Conservation (phyloP, 2,888 invertebrate genomes). For the Xanthorhoe spadicearia region DNA sequence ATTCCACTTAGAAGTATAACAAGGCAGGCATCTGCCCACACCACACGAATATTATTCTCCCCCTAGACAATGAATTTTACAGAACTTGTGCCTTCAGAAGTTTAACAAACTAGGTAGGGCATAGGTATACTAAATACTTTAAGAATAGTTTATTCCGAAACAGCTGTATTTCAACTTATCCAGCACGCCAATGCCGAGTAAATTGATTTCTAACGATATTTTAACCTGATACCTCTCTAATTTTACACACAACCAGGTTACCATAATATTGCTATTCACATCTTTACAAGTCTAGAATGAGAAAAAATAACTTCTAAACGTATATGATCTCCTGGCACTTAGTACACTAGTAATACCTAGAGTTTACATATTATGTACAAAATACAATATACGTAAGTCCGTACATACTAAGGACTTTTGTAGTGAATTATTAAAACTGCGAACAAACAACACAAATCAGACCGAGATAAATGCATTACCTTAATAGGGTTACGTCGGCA, state of each 20-base stretch:
- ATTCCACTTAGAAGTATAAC: too few relatives aligned
- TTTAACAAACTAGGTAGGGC: too few relatives aligned
- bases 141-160: too few relatives aligned
- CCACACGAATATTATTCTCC: too few relatives aligned
- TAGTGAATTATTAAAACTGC: background rate
- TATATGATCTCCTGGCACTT: slow-evolving; percentile 6
- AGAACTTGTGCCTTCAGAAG: too few relatives aligned
- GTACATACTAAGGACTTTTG: background rate
- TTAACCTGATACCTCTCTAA: too few relatives aligned
- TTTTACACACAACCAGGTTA: background rate
- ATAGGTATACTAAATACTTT: too few relatives aligned
- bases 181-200: background rate
- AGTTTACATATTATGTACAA: background rate
- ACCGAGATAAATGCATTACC: slow-evolving; percentile 17
- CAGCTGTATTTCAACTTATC: background rate
- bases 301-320: slow-evolving; percentile 1
- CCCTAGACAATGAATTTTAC: too few relatives aligned
- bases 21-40: too few relatives aligned
- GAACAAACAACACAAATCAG: slow-evolving; percentile 5
- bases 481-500: slow-evolving; percentile 18
- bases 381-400: background rate
- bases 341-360: background rate
- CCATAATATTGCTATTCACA: background rate
- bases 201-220: too few relatives aligned
- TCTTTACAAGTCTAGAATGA: slow-evolving; percentile 5